These are phyloP conservation scores for Agrotis segetum DNA, from an alignment of 2,888 invertebrate genomes.

Conservation along the genomic window DNA sequence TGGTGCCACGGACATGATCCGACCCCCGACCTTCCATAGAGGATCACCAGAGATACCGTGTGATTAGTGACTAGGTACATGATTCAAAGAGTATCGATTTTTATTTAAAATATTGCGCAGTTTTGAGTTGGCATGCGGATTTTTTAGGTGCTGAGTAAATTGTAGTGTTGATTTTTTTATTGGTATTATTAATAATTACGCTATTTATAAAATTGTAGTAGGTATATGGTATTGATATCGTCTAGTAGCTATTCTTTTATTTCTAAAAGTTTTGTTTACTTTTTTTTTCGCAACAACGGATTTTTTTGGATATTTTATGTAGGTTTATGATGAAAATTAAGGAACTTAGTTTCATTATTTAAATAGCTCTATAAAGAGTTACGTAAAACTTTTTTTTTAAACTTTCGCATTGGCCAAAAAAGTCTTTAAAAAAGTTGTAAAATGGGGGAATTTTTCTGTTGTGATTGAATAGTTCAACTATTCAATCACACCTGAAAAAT, in stretches of 20 bases:
- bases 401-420: too few species aligned
- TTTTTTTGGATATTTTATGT: too few species aligned
- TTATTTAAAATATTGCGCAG: slow-evolving; percentile 24
- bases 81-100: not conserved
- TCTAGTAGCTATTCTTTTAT: not conserved
- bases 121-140: not conserved
- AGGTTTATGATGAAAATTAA: too few species aligned
- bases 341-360: too few species aligned
- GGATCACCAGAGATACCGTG: slow-evolving; percentile 56
- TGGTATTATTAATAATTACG: too few species aligned
- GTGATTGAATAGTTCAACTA: too few species aligned
- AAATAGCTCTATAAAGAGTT: not conserved
- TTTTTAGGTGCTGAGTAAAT: slow-evolving; percentile 1
- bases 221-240: not conserved
- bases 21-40: slow-evolving; percentile 63
- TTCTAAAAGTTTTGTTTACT: too few species aligned
- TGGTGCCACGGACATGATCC: slow-evolving; percentile 74
- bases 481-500: not conserved
- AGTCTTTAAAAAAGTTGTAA: too few species aligned
- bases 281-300: too few species aligned
- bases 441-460: too few species aligned
- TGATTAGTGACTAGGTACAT: slow-evolving; percentile 56
- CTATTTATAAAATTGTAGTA: not conserved
- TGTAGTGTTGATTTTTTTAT: too few species aligned
- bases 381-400: not conserved